These are phyloP conservation scores for Chitala chitala DNA, from an alignment of 2,113 vertebrate genomes.

Conservation along the genomic window DNA sequence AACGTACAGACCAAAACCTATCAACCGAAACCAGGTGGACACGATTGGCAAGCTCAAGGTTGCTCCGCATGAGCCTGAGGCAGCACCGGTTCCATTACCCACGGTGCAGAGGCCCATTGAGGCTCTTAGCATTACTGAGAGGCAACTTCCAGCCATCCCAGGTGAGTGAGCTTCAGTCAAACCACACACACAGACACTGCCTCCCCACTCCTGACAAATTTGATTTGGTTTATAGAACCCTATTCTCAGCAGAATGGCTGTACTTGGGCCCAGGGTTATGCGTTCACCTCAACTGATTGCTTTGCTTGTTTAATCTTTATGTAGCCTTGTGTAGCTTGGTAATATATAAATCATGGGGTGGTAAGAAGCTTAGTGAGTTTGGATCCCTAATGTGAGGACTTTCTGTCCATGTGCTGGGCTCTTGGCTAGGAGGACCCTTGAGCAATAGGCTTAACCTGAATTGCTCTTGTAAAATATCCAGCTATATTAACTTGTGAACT, in stretches of 20 bases:
- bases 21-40: conserved; percentile 33
- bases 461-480: neutral
- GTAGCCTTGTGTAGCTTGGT: too few species aligned
- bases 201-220: neutral
- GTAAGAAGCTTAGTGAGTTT: too few species aligned
- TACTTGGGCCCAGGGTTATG: too few species aligned
- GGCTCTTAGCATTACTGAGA: conserved; percentile 77
- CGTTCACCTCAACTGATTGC: too few species aligned
- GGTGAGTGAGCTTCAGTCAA: conserved; percentile 57
- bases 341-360: too few species aligned
- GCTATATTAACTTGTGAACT: neutral
- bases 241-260: neutral
- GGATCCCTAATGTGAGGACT: too few species aligned
- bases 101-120: conserved; percentile 82
- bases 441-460: neutral
- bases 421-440: neutral
- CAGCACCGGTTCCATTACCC: conserved; percentile 76
- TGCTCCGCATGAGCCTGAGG: conserved; percentile 74
- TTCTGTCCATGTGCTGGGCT: neutral
- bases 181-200: neutral
- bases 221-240: neutral
- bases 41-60: conserved; percentile 63
- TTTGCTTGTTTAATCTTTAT: too few species aligned
- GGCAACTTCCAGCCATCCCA: conserved; percentile 67
- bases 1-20: conserved; percentile 76